phyloP scores from a whole-genome alignment of 92 coral and sea anemone species.

The Palythoa heliodiscus region DNA sequence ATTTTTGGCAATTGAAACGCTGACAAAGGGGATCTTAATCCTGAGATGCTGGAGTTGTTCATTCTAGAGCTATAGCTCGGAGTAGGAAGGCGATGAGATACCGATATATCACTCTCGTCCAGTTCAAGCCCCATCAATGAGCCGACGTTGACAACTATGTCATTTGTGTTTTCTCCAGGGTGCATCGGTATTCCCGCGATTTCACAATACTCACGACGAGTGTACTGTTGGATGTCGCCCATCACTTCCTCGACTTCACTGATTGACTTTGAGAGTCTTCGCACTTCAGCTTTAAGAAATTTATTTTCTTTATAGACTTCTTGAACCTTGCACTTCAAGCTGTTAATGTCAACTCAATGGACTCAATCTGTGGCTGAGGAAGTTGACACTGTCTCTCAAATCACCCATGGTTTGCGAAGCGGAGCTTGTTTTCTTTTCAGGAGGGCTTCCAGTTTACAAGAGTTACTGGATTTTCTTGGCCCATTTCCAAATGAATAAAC shows the following conservation, averaged over 20 bases:
- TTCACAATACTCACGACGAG: neutral
- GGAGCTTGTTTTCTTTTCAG: neutral
- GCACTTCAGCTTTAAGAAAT: neutral
- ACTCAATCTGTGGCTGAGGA: too few species aligned
- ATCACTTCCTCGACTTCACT: neutral
- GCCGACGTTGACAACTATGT: neutral
- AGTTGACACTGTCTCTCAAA: neutral
- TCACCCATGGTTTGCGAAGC: neutral
- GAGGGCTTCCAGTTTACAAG: conserved; percentile 4
- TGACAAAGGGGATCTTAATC: neutral
- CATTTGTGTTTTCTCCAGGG: neutral
- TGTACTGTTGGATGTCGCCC: neutral
- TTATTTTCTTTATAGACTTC: neutral
- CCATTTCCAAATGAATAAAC: neutral
- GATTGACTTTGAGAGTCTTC: neutral
- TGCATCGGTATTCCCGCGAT: neutral
- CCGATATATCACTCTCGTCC: neutral
- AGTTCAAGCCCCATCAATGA: neutral
- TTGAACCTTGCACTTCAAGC: too few species aligned
- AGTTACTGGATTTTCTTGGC: neutral
- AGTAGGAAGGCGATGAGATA: neutral
- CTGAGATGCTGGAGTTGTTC: neutral
- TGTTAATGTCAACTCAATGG: too few species aligned
- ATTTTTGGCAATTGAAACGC: neutral
- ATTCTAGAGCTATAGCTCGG: neutral